Base-by-base conservation (phyloP, 2,113 vertebrate species). In the Sapayoa aenigma region DNA sequence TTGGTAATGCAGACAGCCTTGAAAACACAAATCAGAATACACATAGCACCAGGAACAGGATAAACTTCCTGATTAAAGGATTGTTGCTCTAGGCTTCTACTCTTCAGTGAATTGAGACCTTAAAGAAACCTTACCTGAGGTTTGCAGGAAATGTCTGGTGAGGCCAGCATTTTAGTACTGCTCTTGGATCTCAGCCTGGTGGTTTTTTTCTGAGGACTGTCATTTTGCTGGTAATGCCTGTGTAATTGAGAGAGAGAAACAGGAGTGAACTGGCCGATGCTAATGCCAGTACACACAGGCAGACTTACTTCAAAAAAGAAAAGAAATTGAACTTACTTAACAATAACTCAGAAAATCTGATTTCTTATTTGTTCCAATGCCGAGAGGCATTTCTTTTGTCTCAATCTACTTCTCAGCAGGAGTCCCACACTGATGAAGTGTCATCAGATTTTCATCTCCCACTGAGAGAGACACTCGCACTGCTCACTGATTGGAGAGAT, bases 401-500 rank as follows among this genome's bases (percentile, higher is more conserved):
- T 97, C 97, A 97, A 97, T 97, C 97, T 97, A 92, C 60, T 90
- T 96, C 97, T 97, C 97, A 93, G 96, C 97, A 97, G 97, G 97
- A 84, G 55, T 94, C 69, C 92, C 83, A 97, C 88, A 55, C 97
- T 98, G 97, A 98, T 97, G 97, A 98, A 98, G 96, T 96, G 95
- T 97, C 97, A 97, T 97, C 96, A 97, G 97, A 98, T 97, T 97
- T 97, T 97, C 98, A 97, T 96, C 95, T 97, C 97, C 97, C 93
- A 96, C 97, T 94, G 98, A 96, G 97, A 95, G 73, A 96, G 83
- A 85, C 65, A 65, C 92, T 69, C 42, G 28, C 71, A 75, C 87
- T 84, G 86, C 91, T 91, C 14, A 18, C 90, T 92, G 93, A 96
- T 97, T 97, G 96, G 96, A 91, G 24, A 94, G 82, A 93, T 83